Percentiles rank a stretch among this genome's conserved stretches.
These are phyloP conservation scores for Barypeithes pellucidus DNA, from an alignment of 2,888 invertebrate species.

Conservation along the genomic window DNA sequence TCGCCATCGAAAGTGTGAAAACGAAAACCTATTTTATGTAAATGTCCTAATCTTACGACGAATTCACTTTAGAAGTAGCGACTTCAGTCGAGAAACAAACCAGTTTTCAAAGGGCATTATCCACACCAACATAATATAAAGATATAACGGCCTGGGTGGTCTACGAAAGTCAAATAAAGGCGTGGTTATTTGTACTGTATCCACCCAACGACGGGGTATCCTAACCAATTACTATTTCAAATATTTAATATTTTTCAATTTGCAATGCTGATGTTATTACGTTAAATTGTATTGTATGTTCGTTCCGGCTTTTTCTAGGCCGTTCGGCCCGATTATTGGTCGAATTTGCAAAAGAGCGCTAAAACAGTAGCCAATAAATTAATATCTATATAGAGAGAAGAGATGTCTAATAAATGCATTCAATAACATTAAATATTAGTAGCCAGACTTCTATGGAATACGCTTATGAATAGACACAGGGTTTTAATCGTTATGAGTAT, in stretches of 20 bases:
- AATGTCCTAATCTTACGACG: neutral
- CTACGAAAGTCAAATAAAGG: constrained; percentile 26
- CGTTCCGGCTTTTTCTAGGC: constrained; percentile 1
- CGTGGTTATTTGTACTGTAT: constrained; percentile 24
- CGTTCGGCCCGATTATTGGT: neutral
- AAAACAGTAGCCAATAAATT: neutral
- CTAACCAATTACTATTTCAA: constrained; percentile 35
- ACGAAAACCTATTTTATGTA: constrained; percentile 2
- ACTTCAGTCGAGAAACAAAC: neutral
- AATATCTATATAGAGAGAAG: neutral
- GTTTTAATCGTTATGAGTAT: no score
- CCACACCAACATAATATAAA: constrained; percentile 2
- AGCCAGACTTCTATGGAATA: no score
- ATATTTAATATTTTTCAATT: constrained; percentile 38
- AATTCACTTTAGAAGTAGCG: constrained; percentile 10
- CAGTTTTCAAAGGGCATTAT: neutral
- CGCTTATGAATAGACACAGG: no score
- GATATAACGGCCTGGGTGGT: constrained; percentile 17
- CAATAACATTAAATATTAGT: no score
- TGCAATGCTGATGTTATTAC: constrained; percentile 25
- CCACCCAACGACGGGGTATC: constrained; percentile 7
- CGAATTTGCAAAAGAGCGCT: neutral
- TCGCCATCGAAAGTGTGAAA: neutral
- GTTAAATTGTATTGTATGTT: constrained; percentile 23
- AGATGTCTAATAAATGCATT: no score